Percentiles rank a stretch among this genome's conserved stretches.
Evolutionary conservation across 2,797 vertebrate species (phyloP).

Genomic region (Intellagama lesueurii): DNA sequence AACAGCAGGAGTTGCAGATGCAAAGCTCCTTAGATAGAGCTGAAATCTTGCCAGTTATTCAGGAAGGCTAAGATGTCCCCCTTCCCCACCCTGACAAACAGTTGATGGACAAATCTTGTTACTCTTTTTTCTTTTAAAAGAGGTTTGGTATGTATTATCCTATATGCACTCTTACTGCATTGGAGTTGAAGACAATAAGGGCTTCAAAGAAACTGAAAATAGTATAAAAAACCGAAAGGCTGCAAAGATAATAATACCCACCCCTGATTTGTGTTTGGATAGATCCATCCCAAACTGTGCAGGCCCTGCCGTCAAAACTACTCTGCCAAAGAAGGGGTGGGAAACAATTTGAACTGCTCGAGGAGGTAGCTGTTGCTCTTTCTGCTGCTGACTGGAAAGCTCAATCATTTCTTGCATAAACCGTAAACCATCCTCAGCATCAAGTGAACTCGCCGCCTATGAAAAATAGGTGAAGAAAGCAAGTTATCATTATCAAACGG

Average conservation of each 20-base stretch:
- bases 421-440: constrained; percentile 95
- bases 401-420: constrained; percentile 99
- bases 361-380: constrained; percentile 97
- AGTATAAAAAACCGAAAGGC: neutral
- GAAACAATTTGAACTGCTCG: constrained; percentile 97
- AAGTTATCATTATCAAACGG: neutral
- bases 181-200: neutral
- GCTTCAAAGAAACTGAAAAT: neutral
- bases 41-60: neutral
- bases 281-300: constrained; percentile 96
- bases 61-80: neutral
- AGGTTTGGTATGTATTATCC: neutral
- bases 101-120: too few relatives aligned
- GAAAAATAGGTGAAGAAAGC: constrained; percentile 38
- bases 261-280: constrained; percentile 93
- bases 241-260: constrained; percentile 68
- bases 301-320: constrained; percentile 96
- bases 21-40: neutral
- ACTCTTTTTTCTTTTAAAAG: neutral
- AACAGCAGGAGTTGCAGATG: neutral
- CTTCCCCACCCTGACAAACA: neutral
- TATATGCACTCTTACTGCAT: neutral
- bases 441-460: constrained; percentile 93
- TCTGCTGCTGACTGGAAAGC: constrained; percentile 97
- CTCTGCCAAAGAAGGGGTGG: constrained; percentile 94